A percentile compares a stretch with the other conserved stretches of the same genome.
Conservation (phyloP, 2,797 vertebrate genomes). For the Phrynocephalus forsythii region DNA sequence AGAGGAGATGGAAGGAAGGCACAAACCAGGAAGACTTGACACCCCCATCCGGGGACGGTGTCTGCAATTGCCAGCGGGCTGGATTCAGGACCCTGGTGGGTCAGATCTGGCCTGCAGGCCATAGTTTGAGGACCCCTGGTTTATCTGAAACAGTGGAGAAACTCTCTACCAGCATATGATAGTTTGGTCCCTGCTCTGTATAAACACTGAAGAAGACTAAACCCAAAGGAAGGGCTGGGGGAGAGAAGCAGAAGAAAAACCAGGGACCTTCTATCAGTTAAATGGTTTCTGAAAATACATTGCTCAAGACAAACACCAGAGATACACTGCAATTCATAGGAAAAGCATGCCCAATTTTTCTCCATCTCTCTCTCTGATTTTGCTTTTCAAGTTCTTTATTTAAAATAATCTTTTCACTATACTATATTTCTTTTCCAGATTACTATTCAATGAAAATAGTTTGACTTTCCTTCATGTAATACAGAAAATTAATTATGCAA, state of each 20-base stretch:
- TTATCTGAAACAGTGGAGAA: background rate
- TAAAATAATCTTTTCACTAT: constrained; percentile 42
- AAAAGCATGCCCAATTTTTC: constrained; percentile 18
- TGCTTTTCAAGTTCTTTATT: constrained; percentile 21
- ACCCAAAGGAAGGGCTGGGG: too few species aligned
- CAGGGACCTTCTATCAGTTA: background rate
- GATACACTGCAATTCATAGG: constrained; percentile 25
- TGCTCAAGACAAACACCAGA: background rate
- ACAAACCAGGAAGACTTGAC: too few species aligned
- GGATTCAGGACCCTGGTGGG: too few species aligned
- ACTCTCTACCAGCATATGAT: too few species aligned
- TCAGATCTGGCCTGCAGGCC: too few species aligned
- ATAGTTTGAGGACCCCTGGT: too few species aligned
- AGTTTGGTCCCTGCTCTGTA: background rate
- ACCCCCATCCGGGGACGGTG: too few species aligned
- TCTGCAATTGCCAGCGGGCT: too few species aligned
- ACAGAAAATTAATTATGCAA: too few species aligned
- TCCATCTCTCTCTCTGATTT: constrained; percentile 15
- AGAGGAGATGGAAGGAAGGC: too few species aligned
- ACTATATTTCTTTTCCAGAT: constrained; percentile 52
- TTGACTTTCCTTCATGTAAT: too few species aligned
- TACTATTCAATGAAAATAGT: background rate
- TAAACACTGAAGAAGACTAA: background rate
- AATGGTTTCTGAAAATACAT: background rate
- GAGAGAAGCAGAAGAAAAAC: background rate